A percentile compares a stretch with the other conserved stretches of the same genome.
phyloP scores from a whole-genome alignment of 2,888 invertebrate species.

The Rhodophaea formosa region DNA sequence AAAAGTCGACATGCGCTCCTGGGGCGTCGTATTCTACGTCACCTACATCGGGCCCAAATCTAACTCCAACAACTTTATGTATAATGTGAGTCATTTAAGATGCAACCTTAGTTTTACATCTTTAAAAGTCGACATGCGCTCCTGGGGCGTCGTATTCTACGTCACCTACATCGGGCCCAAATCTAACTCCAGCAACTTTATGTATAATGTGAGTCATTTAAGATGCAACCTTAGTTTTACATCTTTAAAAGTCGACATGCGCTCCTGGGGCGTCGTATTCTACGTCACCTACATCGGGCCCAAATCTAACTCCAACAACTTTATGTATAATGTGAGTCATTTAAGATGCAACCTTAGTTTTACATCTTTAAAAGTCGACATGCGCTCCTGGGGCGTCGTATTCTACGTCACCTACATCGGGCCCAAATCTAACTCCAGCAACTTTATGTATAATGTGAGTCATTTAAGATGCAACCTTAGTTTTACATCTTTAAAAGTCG shows the following conservation, averaged over 20 bases:
- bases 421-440: conserved; percentile 58
- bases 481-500: too few species aligned
- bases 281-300: conserved; percentile 71
- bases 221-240: too few species aligned
- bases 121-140: conserved; percentile 48
- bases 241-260: conserved; percentile 44
- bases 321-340: conserved; percentile 53
- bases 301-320: conserved; percentile 56
- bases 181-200: conserved; percentile 53
- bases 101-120: too few species aligned
- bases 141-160: conserved; percentile 59
- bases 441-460: conserved; percentile 59
- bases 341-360: not conserved
- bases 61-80: conserved; percentile 53
- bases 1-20: conserved; percentile 52
- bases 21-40: conserved; percentile 62
- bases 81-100: conserved; percentile 48
- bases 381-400: conserved; percentile 58
- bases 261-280: conserved; percentile 58
- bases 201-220: conserved; percentile 52
- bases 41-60: conserved; percentile 70
- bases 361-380: conserved; percentile 38
- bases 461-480: too few species aligned
- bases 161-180: conserved; percentile 72
- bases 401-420: conserved; percentile 69